phyloP scores from a whole-genome alignment of 1,140 invertebrate species.

The Trissolcus basalis region DNA sequence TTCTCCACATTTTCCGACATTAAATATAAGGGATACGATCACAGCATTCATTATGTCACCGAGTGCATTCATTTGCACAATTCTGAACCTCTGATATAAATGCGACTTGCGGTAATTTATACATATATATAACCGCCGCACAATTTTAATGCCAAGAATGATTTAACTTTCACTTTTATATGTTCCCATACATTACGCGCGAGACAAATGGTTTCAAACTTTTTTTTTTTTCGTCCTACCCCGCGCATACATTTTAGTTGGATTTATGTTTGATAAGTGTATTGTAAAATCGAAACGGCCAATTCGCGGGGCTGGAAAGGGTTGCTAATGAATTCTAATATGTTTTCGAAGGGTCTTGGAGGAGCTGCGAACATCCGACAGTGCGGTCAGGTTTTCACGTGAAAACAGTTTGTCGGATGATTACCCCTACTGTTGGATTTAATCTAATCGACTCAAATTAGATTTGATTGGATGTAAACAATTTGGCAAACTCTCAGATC shows the following conservation, averaged over 20 bases:
- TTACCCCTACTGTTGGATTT: conserved; percentile 35
- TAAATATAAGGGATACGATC: conserved; percentile 18
- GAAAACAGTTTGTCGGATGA: conserved; percentile 18
- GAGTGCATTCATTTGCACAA: conserved; percentile 9
- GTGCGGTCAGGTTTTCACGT: no score
- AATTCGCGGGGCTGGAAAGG: no score
- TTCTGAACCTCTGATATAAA: neutral
- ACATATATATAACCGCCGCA: no score
- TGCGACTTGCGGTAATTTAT: no score
- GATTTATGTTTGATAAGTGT: no score
- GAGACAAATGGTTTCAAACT: no score
- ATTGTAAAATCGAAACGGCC: no score
- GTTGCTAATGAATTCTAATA: conserved; percentile 9
- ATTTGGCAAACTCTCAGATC: conserved; percentile 27
- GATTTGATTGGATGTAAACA: conserved; percentile 50
- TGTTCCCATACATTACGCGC: no score
- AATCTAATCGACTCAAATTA: conserved; percentile 43
- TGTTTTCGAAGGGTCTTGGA: conserved; percentile 5
- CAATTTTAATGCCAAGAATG: no score
- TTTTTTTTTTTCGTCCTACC: no score
- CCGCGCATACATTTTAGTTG: no score
- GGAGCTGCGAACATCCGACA: neutral
- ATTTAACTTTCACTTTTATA: no score
- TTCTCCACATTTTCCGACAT: conserved; percentile 21
- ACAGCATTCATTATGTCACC: conserved; percentile 42